Percentiles rank a stretch among this genome's conserved stretches.
phyloP scores from a whole-genome alignment of 2,888 invertebrate species.

The Julus scandinavius region DNA sequence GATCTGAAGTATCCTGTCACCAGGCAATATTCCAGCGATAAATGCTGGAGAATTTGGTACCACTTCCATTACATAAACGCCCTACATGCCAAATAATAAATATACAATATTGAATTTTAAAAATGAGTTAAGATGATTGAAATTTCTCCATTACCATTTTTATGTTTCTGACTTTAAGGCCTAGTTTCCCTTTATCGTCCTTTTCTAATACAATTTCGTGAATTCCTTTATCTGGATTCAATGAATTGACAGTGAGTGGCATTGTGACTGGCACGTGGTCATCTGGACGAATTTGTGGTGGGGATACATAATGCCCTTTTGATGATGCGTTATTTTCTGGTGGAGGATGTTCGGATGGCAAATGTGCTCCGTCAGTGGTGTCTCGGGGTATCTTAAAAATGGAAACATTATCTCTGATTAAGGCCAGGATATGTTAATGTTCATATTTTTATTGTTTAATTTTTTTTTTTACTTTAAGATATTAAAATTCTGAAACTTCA shows the following conservation, averaged over 20 bases:
- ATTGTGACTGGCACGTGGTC: background rate
- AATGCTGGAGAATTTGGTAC: conserved; percentile 16
- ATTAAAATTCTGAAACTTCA: too few species aligned
- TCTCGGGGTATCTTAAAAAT: background rate
- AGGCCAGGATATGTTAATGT: too few species aligned
- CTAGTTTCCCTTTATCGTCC: conserved; percentile 52
- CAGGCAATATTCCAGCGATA: conserved; percentile 51
- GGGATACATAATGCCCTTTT: background rate
- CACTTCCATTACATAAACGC: conserved; percentile 50
- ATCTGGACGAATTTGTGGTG: background rate
- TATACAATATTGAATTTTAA: background rate
- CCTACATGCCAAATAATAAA: conserved; percentile 23
- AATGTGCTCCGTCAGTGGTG: background rate
- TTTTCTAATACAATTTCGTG: conserved; percentile 37
- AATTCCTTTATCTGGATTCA: conserved; percentile 35
- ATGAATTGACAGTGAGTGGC: conserved; percentile 20
- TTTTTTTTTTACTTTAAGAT: too few species aligned
- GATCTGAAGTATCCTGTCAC: conserved; percentile 50
- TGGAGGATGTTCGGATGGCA: background rate
- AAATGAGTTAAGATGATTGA: background rate
- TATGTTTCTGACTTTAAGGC: conserved; percentile 53
- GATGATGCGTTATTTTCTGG: background rate
- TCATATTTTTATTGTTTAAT: too few species aligned
- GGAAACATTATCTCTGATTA: background rate
- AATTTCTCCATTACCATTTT: conserved; percentile 46